Evolutionary conservation across 2,888 invertebrate genomes (phyloP), one percentile per base, ranked within the genome.

Genomic region (Sphaeridia pumilis): DNA sequence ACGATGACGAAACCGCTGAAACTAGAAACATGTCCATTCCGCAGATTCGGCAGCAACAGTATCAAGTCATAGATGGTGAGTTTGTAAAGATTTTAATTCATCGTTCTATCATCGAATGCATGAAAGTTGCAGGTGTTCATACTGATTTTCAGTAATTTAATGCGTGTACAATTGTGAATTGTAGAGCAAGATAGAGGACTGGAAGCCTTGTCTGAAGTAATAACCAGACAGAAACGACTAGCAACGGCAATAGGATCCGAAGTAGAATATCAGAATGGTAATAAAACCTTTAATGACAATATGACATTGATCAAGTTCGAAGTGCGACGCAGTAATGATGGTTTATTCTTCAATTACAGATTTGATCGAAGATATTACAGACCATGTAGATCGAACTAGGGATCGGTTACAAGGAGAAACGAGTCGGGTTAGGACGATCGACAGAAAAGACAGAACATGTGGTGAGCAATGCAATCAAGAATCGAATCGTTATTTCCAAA

Each of bases 261-360:
- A 73, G 84, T 87, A 0, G 82, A 82, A 65, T 71, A 78, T 59
- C 87, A 87, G 66, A 84, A 85, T 74, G 84, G 84, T 84, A 70
- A 68, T 68, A n/a, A n/a, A n/a, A n/a, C n/a, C n/a, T n/a, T n/a
- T 62, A 34, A 27, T 45, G 20, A 45, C 14, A 45, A n/a, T n/a
- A n/a, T n/a, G n/a, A n/a, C n/a, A n/a, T n/a, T n/a, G n/a, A n/a
- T 26, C 27, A 4, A 31, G 31, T n/a, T 46, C 21, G 4, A 7
- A 14, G 21, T 7, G 34, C 7, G 14, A 31, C 31, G 31, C 31
- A 10, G 31, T 10, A 31, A 31, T 31, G 31, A 10, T 7, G 10
- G 31, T 31, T 7, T 31, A 31, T 38, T 7, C 38, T 38, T 12
- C 5, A 57, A 58, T 72, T 72, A 12, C 65, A 84, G 84, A 81